These are phyloP conservation scores for Regulus satrapa DNA, from an alignment of 2,113 vertebrate genomes.

Conservation along the genomic window DNA sequence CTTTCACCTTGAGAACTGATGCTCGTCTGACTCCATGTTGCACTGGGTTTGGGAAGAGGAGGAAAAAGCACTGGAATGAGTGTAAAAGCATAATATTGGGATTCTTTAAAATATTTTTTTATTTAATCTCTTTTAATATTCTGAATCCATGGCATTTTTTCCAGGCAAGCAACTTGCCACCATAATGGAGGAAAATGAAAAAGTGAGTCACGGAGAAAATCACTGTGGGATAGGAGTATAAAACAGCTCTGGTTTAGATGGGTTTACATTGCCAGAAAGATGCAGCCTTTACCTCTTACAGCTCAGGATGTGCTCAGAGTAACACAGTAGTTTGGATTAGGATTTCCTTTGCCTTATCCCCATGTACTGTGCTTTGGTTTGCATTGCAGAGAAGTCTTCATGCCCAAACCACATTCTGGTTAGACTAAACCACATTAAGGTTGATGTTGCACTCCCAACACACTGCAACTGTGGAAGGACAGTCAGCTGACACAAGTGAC, in stretches of 20 bases:
- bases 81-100: background rate
- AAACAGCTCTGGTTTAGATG: background rate
- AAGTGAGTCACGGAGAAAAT: background rate
- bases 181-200: background rate
- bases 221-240: background rate
- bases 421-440: background rate
- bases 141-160: background rate
- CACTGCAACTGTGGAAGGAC: accelerated
- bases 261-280: background rate
- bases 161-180: background rate
- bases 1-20: background rate
- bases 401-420: background rate
- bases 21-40: background rate
- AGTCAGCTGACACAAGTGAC: background rate
- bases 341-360: background rate
- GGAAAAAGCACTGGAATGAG: background rate
- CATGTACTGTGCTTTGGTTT: background rate
- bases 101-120: background rate
- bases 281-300: background rate
- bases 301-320: background rate
- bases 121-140: background rate
- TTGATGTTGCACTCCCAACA: background rate
- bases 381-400: background rate
- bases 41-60: background rate
- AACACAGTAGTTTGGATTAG: background rate